These are phyloP conservation scores for Protonibea diacanthus DNA, from an alignment of 2,797 vertebrate species.

Conservation along the genomic window DNA sequence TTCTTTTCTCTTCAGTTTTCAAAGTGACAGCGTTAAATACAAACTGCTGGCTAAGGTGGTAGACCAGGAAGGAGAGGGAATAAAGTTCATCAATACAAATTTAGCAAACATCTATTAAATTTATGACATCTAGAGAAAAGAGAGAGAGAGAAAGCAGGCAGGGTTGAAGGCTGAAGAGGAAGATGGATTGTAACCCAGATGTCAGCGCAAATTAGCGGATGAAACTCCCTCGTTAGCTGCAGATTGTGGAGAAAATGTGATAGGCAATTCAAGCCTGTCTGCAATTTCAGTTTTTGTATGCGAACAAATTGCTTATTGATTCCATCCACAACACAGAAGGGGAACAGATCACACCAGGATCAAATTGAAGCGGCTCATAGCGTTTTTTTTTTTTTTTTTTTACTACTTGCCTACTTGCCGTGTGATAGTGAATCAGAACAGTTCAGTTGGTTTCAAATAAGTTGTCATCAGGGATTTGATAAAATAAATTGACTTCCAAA, in stretches of 20 bases:
- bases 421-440: neutral
- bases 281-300: conserved; percentile 39
- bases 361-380: neutral
- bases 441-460: conserved; percentile 4
- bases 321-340: conserved; percentile 12
- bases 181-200: conserved; percentile 2
- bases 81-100: conserved; percentile 60
- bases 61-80: conserved; percentile 33
- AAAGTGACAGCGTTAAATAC: conserved; percentile 45
- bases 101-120: conserved; percentile 49
- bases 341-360: conserved; percentile 27
- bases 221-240: conserved; percentile 21
- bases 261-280: conserved; percentile 5
- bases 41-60: conserved; percentile 23
- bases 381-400: neutral
- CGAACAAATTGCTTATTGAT: conserved; percentile 67
- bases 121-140: conserved; percentile 15
- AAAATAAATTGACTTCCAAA: conserved; percentile 7
- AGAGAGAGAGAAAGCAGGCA: neutral
- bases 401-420: neutral
- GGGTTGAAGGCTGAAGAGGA: conserved; percentile 3
- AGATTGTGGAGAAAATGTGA: conserved; percentile 40
- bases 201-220: conserved; percentile 34
- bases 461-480: neutral
- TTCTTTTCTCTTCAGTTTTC: conserved; percentile 45